Conservation (phyloP, 1,140 invertebrate genomes). For the Zophobas atratus region DNA sequence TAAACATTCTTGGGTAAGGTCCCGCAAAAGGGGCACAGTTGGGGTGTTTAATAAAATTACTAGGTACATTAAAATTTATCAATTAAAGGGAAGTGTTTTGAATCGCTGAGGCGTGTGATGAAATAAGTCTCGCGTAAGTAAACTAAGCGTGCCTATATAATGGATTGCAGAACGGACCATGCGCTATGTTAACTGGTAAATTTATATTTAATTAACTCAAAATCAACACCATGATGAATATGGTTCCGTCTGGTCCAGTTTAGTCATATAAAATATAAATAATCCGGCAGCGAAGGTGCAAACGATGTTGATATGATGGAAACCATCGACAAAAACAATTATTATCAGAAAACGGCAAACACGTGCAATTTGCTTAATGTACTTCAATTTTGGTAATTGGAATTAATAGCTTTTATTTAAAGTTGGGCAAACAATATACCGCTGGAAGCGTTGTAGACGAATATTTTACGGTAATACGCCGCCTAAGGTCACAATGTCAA, state of each 20-base stretch:
- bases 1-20: background rate
- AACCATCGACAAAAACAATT: constrained; percentile 37
- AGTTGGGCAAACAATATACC: constrained; percentile 33
- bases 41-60: constrained; percentile 32
- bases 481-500: constrained; percentile 36
- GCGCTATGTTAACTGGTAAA: constrained; percentile 38
- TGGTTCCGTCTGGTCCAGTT: constrained; percentile 18
- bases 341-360: constrained; percentile 27
- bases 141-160: constrained; percentile 47
- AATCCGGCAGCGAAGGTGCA: background rate
- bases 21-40: constrained; percentile 7
- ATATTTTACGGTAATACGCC: constrained; percentile 30
- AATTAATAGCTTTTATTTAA: constrained; percentile 43
- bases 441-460: constrained; percentile 14
- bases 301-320: constrained; percentile 33
- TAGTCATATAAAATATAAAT: constrained; percentile 33
- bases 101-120: constrained; percentile 46
- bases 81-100: constrained; percentile 47
- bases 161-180: constrained; percentile 44
- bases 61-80: constrained; percentile 46
- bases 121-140: constrained; percentile 49
- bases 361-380: constrained; percentile 43
- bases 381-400: constrained; percentile 39
- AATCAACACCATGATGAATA: constrained; percentile 38
- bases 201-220: constrained; percentile 49